A percentile compares a stretch with the other conserved stretches of the same genome.
phyloP scores from a whole-genome alignment of 1,140 invertebrate species.

The Choristoneura fumiferana region DNA sequence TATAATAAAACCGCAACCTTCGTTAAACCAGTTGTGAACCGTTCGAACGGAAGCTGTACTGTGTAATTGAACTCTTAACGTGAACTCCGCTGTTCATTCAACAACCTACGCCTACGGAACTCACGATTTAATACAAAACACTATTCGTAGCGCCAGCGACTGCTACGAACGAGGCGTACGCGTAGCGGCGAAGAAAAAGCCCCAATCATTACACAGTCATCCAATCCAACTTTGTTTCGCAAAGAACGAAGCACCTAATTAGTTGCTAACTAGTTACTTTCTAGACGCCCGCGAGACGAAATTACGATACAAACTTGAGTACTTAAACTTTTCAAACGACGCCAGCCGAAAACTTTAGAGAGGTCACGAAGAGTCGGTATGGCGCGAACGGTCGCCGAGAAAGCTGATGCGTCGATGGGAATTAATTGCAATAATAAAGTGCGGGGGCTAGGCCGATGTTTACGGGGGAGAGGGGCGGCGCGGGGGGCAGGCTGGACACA shows the following conservation, averaged over 20 bases:
- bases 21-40: no score
- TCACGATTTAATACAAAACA: no score
- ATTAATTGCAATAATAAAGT: constrained; percentile 73
- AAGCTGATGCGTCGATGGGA: constrained; percentile 59
- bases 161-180: no score
- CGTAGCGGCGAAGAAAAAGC: constrained; percentile 37
- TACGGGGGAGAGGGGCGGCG: constrained; percentile 39
- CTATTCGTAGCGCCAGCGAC: constrained; percentile 12
- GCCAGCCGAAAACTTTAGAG: constrained; percentile 29
- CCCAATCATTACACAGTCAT: constrained; percentile 15
- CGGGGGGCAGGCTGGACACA: constrained; percentile 28
- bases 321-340: constrained; percentile 44
- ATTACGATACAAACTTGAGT: constrained; percentile 49
- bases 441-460: constrained; percentile 61
- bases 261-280: constrained; percentile 41
- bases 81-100: no score
- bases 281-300: constrained; percentile 55
- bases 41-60: no score
- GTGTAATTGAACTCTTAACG: no score
- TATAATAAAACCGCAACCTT: no score
- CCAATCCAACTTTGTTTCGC: constrained; percentile 11
- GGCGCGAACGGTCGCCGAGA: constrained; percentile 36
- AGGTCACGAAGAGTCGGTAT: constrained; percentile 16
- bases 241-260: constrained; percentile 34
- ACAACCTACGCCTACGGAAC: no score